Conservation (phyloP, 2,797 vertebrate genomes). For the Zalophus californianus region DNA sequence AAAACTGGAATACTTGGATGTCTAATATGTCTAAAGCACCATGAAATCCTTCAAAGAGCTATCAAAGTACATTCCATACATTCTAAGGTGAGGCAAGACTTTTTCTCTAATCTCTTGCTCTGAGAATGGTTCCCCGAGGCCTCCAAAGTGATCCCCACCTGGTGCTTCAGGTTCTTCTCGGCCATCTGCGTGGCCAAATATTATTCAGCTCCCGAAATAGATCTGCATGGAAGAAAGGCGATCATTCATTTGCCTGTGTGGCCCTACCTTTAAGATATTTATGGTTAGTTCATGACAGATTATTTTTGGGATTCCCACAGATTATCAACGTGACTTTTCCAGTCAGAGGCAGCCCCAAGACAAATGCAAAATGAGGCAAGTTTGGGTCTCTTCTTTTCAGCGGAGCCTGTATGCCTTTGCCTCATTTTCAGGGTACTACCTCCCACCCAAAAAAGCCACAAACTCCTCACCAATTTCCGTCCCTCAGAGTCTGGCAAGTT, state of each 20-base stretch:
- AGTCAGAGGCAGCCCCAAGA: accelerated
- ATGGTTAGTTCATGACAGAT: not conserved
- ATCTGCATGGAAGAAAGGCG: too few relatives aligned
- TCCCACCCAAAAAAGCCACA: not conserved
- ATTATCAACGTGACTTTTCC: not conserved
- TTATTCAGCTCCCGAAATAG: not conserved
- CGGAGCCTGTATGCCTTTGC: too few relatives aligned
- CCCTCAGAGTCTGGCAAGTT: not conserved
- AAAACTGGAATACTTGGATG: not conserved
- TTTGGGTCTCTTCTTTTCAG: not conserved
- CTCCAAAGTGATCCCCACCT: accelerated
- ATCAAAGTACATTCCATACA: not conserved
- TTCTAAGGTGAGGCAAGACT: not conserved
- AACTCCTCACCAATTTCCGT: not conserved
- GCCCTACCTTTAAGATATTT: not conserved
- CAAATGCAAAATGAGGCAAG: accelerated
- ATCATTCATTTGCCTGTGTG: not conserved
- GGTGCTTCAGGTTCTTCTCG: not conserved
- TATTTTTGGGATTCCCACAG: not conserved
- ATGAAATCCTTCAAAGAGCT: not conserved
- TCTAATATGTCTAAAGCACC: not conserved
- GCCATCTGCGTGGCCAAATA: not conserved
- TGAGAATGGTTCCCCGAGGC: not conserved
- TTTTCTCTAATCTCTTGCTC: not conserved
- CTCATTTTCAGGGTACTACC: not conserved